Conservation (phyloP, 2,113 vertebrate species). For the Atrichornis clamosus region DNA sequence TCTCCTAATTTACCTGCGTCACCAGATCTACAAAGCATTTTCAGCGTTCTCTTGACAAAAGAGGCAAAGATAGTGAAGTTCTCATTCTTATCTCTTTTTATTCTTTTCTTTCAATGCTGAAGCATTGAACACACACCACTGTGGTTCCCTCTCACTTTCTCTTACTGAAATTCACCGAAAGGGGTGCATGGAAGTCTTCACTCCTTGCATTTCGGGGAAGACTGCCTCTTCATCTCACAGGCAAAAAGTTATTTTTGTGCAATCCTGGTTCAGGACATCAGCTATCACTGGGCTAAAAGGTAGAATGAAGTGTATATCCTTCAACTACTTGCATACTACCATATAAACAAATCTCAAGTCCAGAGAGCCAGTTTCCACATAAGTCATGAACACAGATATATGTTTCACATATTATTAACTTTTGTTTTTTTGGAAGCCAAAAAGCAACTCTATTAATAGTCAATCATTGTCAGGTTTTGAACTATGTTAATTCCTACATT, state of each 20-base stretch:
- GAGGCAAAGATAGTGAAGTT: not conserved
- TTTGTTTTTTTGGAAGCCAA: not conserved
- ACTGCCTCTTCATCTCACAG: not conserved
- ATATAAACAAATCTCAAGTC: not conserved
- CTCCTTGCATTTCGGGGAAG: not conserved
- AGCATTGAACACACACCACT: not conserved
- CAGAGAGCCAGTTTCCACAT: not conserved
- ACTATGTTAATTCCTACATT: not conserved
- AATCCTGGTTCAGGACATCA: not conserved
- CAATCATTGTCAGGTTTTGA: not conserved
- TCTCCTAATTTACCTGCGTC: not conserved
- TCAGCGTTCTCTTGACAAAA: not conserved
- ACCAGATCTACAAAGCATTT: not conserved
- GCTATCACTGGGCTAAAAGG: not conserved
- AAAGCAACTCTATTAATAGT: not conserved
- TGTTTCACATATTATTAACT: not conserved
- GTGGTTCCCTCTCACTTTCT: not conserved
- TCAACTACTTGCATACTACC: not conserved
- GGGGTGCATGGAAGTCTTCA: rapidly evolving
- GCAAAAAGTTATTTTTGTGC: not conserved
- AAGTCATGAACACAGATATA: rapidly evolving
- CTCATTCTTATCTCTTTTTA: not conserved
- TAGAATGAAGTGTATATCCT: not conserved
- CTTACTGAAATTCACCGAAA: not conserved
- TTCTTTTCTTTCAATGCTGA: not conserved